Conservation (phyloP, 2,113 vertebrate species). For the Forbesichthys papilliferus region DNA sequence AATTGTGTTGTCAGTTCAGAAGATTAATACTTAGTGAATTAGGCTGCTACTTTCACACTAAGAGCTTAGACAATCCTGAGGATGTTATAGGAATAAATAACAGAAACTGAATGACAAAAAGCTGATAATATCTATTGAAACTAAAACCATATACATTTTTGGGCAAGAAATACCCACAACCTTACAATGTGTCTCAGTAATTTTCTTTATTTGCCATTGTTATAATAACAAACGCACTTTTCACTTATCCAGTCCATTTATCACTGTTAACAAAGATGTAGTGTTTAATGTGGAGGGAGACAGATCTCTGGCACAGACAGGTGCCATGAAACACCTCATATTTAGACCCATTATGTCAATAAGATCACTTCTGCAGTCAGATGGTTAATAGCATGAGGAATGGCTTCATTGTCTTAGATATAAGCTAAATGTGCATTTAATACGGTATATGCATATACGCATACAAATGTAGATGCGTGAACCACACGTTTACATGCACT, state of each 20-base stretch:
- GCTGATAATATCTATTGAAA: background rate
- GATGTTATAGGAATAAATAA: constrained; percentile 6
- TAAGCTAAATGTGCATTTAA: constrained; percentile 4
- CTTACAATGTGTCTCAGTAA: background rate
- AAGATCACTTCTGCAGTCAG: constrained; percentile 32
- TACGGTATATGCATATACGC: constrained; percentile 9
- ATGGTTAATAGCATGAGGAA: constrained; percentile 45
- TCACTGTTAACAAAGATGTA: background rate
- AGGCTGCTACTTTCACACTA: background rate
- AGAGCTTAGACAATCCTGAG: background rate
- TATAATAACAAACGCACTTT: constrained; percentile 18
- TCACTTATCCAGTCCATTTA: constrained; percentile 1
- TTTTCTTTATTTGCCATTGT: constrained; percentile 5
- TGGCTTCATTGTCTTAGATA: constrained; percentile 47
- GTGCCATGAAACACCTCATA: constrained; percentile 35
- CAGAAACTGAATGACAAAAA: background rate
- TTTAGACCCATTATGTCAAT: constrained; percentile 53
- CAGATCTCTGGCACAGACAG: background rate
- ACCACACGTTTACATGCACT: background rate
- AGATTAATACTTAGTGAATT: background rate
- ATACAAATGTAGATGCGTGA: background rate
- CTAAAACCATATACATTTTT: background rate
- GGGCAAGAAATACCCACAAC: constrained; percentile 8
- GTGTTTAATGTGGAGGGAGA: background rate
- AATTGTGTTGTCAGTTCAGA: constrained; percentile 11